Evolutionary conservation across 92 coral and sea anemone genomes (phyloP), one percentile per base, ranked within the genome.

Genomic region (Palythoa grandis): DNA sequence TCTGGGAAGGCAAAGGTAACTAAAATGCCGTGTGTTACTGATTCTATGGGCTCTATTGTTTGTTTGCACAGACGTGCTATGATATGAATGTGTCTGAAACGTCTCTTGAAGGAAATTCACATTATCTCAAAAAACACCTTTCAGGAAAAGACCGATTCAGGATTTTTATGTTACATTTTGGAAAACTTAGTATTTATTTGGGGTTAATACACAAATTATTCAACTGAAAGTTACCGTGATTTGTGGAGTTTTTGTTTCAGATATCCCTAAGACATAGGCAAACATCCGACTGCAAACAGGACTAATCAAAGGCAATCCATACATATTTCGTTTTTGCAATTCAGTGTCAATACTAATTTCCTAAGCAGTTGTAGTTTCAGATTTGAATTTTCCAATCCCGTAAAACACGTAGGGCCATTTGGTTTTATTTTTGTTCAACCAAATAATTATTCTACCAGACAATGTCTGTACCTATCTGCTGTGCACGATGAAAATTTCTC

Each of bases 1-100:
- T 80, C 85, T 9, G 85, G 85, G 4, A 80, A 80, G 47, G 85
- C 85, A 7, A 80, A 80, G 85, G 85, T 80, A 40, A 19, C 43
- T 19, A 2, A 2, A 12, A 1, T 54, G 10, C 29, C 67, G 66
- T 38, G 66, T 7, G 3, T 0, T 53, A 17, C 35, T 29, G 35
- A 7, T 57, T 60, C 13, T 15, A 16, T 24, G 52, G 47, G 11
- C 15, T 23, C 10, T 23, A 29, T 54, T 22, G 10, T 11, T 57
- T 53, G 69, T 77, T 74, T 52, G 22, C 35, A 77, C 48, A 77
- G 15, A 58, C 17, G 19, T 17, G 19, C 35, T 29, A 58, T 24
- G 24, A 23, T 29, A 58, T 24, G 24, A 23, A 69, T 29, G 11
- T 5, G 17, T 43, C 50, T 43, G 50, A 43, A 43, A 43, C 6